These are phyloP conservation scores for Myrmecophaga tridactyla DNA, from an alignment of 2,113 vertebrate genomes.

Conservation along the genomic window DNA sequence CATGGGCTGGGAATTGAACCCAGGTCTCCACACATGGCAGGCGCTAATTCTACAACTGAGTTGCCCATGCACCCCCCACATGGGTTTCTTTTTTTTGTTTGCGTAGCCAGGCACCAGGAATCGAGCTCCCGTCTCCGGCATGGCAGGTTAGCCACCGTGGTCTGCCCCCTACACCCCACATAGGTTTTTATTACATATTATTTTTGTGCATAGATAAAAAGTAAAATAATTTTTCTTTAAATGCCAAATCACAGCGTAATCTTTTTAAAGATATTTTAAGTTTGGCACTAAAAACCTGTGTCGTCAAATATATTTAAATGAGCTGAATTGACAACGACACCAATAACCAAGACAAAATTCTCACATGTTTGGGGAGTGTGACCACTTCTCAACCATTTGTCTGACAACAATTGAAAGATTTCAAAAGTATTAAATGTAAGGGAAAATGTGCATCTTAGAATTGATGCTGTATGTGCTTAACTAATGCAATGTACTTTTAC, in stretches of 20 bases:
- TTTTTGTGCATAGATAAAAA: background rate
- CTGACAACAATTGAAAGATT: background rate
- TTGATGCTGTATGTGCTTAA: background rate
- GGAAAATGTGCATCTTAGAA: background rate
- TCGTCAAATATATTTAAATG: background rate
- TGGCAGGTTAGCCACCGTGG: too few species aligned
- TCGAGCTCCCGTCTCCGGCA: too few species aligned
- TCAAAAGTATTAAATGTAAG: background rate
- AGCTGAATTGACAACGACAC: background rate
- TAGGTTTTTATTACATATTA: background rate
- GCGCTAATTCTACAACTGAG: too few species aligned
- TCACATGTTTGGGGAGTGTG: background rate
- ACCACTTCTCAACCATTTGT: background rate
- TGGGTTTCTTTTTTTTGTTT: too few species aligned
- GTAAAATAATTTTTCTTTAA: constrained; percentile 43
- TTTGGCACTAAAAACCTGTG: background rate
- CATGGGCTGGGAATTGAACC: too few species aligned
- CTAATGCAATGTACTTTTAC: constrained; percentile 2
- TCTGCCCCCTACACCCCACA: too few species aligned
- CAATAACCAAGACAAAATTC: background rate
- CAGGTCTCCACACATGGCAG: too few species aligned
- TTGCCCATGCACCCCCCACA: too few species aligned
- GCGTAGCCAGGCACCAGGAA: too few species aligned
- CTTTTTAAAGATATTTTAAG: constrained; percentile 29
- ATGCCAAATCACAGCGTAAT: background rate